phyloP scores from a whole-genome alignment of 2,797 vertebrate species.

The Sciurus carolinensis region DNA sequence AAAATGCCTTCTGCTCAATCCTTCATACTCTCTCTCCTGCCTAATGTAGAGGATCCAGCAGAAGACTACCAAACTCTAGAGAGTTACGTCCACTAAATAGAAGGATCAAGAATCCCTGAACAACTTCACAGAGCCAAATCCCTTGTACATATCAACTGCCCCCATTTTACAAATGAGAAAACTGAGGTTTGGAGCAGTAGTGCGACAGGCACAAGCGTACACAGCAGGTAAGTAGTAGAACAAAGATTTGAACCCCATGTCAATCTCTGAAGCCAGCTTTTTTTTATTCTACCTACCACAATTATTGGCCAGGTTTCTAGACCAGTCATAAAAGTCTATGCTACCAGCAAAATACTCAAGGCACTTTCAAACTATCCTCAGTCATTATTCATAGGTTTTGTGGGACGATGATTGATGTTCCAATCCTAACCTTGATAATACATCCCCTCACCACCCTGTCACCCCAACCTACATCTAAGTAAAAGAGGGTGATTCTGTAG shows the following conservation, averaged over 20 bases:
- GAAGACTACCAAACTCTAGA: background rate
- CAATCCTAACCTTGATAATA: conserved; percentile 9
- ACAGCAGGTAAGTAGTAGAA: background rate
- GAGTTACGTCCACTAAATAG: background rate
- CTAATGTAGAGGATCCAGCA: background rate
- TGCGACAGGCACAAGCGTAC: background rate
- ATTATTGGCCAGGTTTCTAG: background rate
- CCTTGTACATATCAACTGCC: background rate
- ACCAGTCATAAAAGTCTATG: conserved; percentile 21
- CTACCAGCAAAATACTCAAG: background rate
- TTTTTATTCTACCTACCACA: background rate
- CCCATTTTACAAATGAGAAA: background rate
- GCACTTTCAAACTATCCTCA: background rate
- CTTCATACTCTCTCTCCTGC: background rate
- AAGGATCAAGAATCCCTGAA: background rate
- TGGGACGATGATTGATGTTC: background rate
- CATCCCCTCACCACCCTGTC: background rate
- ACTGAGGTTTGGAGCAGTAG: background rate
- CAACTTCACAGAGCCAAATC: background rate
- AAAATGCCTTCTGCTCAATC: background rate
- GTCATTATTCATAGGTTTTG: background rate
- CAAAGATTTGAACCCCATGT: background rate
- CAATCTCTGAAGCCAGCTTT: conserved; percentile 1
- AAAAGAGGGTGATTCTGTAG: background rate
- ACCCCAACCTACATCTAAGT: background rate